Conservation (phyloP, 2,888 invertebrate species). For the Drosophila recens region DNA sequence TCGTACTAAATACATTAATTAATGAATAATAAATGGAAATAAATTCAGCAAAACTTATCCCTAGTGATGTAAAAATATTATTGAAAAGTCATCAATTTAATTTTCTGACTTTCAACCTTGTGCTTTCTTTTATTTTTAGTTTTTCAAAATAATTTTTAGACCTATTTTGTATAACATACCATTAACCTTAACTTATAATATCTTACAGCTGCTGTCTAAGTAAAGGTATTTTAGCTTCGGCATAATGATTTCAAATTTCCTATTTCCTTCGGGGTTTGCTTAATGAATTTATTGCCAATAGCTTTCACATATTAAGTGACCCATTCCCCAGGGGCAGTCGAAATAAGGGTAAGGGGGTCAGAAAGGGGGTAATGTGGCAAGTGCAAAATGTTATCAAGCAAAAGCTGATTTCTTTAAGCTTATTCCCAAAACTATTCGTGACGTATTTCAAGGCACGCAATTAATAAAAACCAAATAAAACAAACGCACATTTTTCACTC, state of each 20-base stretch:
- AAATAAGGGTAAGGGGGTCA: background rate
- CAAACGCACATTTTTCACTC: background rate
- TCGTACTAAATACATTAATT: too few relatives aligned
- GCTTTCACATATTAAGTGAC: conserved; percentile 1
- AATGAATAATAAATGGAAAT: too few relatives aligned
- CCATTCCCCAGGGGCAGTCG: background rate
- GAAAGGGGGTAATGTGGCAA: background rate
- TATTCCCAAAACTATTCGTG: conserved; percentile 11
- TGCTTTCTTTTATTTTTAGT: too few relatives aligned
- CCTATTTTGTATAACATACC: too few relatives aligned
- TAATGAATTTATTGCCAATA: conserved; percentile 18
- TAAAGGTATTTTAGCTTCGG: conserved; percentile 6
- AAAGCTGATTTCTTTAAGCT: conserved; percentile 6
- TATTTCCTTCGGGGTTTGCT: background rate
- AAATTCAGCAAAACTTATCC: too few relatives aligned
- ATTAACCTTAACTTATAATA: too few relatives aligned
- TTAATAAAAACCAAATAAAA: conserved; percentile 1
- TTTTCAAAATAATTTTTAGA: too few relatives aligned
- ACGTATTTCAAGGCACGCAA: conserved; percentile 29
- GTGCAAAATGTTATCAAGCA: conserved; percentile 15
- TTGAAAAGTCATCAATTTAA: too few relatives aligned
- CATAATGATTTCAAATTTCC: background rate
- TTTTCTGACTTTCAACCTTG: too few relatives aligned
- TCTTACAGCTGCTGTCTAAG: background rate
- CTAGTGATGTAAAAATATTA: too few relatives aligned